Conservation (phyloP, 2,888 invertebrate genomes). For the Volucella bombylans region DNA sequence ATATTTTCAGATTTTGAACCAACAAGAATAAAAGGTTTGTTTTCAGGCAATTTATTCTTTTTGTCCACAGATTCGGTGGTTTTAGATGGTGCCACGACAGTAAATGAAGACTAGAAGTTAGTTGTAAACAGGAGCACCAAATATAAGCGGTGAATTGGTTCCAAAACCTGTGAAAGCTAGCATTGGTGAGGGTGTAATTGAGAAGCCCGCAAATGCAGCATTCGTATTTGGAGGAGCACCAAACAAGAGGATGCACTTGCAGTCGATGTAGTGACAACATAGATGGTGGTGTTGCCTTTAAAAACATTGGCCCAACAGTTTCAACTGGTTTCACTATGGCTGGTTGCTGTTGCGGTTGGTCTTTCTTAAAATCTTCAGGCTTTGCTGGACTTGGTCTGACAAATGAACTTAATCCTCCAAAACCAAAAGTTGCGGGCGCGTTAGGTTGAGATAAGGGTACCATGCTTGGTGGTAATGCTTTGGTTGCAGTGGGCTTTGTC, state of each 20-base stretch:
- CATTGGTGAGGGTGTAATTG: conserved; percentile 41
- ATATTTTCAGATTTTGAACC: conserved; percentile 31
- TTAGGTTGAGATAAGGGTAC: conserved; percentile 71
- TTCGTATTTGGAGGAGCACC: conserved; percentile 31
- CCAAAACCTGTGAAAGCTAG: conserved; percentile 58
- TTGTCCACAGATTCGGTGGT: conserved; percentile 25
- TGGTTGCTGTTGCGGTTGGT: conserved; percentile 48
- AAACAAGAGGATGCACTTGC: conserved; percentile 41
- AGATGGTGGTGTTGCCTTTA: conserved; percentile 30
- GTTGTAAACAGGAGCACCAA: conserved; percentile 42
- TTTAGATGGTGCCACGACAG: conserved; percentile 54
- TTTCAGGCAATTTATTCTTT: conserved; percentile 51
- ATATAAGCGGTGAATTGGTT: conserved; percentile 33
- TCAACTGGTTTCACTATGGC: conserved; percentile 56
- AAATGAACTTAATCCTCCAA: conserved; percentile 76
- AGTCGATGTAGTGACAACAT: conserved; percentile 12
- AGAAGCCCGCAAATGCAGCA: conserved; percentile 38
- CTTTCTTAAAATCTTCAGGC: conserved; percentile 57
- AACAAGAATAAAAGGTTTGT: conserved; percentile 38
- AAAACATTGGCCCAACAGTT: conserved; percentile 58
- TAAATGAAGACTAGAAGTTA: conserved; percentile 48
- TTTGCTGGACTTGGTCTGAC: conserved; percentile 74
- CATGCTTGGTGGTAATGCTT: conserved; percentile 73
- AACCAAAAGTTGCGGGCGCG: conserved; percentile 75
- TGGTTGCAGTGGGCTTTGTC: conserved; percentile 76